Evolutionary conservation across 2,797 vertebrate genomes (phyloP), one percentile per base, ranked within the genome.

Genomic region (Darevskia mixta): DNA sequence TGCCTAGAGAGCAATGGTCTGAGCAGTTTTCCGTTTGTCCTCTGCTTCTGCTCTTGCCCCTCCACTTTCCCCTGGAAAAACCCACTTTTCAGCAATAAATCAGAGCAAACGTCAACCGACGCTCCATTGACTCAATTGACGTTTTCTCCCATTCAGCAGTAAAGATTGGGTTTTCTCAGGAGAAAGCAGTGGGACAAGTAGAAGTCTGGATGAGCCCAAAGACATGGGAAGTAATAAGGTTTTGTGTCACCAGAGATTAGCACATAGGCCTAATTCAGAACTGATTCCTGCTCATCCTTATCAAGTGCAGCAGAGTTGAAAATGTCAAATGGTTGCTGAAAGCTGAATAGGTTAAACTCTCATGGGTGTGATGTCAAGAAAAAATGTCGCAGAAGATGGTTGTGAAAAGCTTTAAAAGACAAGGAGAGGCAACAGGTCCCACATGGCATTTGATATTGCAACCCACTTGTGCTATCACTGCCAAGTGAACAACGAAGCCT

Each of bases 161-260:
- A 15, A 55, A 55, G 49, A 55, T 55, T 55, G 49, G 13, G 49
- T 4, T 55, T 55, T 55, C 49, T 1, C 13, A 1, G 49, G 49
- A 55, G 13, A 55, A 55, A 55, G 49, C 49, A 55, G 49, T 55
- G 49, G 49, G 49, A 15, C 49, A 55, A 55, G 3, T 55, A 1
- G 49, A 55, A 55, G 49, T 55, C 49, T 55, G 49, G 49, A 55
- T 15, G 49, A 15, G 13, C 49, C 49, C 49, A 55, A 27, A 5
- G 25, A 91, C 88, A 90, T 83, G 91, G 73, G 38, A 66, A 90
- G 72, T 8, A 71, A 9, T 2, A 11, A 76, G n/a, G 73, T 89
- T 89, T 82, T 84, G 82, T 79, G 83, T 45, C 27, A 8, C 29
- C 64, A 23, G 73, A 77, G n/a, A 82, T 35, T 25, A 87, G 11